These are phyloP conservation scores for Himalopsyche japonica DNA, from an alignment of 2,888 invertebrate genomes.

Conservation along the genomic window DNA sequence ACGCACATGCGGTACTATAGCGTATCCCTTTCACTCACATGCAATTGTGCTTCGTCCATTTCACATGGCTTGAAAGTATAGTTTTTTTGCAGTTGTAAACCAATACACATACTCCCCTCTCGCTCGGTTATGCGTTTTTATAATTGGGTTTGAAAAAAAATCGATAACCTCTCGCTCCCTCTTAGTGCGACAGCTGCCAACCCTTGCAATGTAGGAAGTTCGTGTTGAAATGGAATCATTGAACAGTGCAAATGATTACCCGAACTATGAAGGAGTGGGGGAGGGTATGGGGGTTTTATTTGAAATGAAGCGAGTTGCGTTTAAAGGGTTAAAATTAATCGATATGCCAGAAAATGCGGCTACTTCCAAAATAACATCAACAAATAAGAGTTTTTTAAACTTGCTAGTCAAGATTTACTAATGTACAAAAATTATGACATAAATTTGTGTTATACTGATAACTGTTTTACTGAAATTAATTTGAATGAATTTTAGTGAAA, in stretches of 20 bases:
- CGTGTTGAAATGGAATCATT: background rate
- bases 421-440: too few relatives aligned
- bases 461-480: too few relatives aligned
- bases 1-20: background rate
- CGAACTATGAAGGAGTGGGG: background rate
- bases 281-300: background rate
- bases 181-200: conserved; percentile 35
- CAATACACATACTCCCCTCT: conserved; percentile 9
- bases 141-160: conserved; percentile 18
- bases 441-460: too few relatives aligned
- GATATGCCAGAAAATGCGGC: background rate
- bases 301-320: background rate
- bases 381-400: too few relatives aligned
- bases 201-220: conserved; percentile 12
- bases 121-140: conserved; percentile 8
- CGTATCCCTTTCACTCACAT: background rate
- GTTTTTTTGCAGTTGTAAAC: conserved; percentile 16
- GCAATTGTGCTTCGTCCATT: background rate
- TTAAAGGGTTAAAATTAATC: background rate
- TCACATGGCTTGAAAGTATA: background rate
- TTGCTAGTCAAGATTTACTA: too few relatives aligned
- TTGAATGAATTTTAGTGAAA: too few relatives aligned
- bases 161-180: conserved; percentile 23
- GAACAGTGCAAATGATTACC: background rate
- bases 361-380: background rate